phyloP scores from a whole-genome alignment of 2,888 invertebrate genomes.

The Nomada flava region DNA sequence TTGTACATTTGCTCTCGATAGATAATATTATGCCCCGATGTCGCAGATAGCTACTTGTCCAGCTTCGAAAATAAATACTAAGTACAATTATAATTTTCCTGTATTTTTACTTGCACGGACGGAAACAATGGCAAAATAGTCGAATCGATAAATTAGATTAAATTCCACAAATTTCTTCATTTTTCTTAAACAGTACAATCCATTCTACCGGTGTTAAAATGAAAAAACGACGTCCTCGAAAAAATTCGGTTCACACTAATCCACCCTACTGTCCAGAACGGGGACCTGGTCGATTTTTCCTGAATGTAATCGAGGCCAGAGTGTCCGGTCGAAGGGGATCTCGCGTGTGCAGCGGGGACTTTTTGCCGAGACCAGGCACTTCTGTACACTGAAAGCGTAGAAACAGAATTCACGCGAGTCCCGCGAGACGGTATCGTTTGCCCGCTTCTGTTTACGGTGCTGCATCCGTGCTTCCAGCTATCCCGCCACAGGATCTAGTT shows the following conservation, averaged over 20 bases:
- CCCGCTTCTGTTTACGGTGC: slow-evolving; percentile 69
- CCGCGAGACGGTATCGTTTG: slow-evolving; percentile 68
- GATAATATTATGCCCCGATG: not conserved
- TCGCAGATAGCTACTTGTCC: not conserved
- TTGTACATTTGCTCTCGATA: slow-evolving; percentile 26
- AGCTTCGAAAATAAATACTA: not conserved
- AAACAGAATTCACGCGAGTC: slow-evolving; percentile 69
- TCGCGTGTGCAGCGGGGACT: slow-evolving; percentile 30
- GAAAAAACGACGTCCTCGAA: not conserved
- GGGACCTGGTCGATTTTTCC: slow-evolving; percentile 11
- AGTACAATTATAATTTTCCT: too few relatives aligned
- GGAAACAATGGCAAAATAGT: too few relatives aligned
- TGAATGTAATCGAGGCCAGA: slow-evolving; percentile 40
- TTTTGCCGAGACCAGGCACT: slow-evolving; percentile 18
- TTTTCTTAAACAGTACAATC: too few relatives aligned
- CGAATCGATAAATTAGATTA: not conserved
- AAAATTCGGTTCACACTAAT: not conserved
- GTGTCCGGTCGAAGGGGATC: not conserved
- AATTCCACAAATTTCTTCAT: too few relatives aligned
- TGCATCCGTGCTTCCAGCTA: slow-evolving; percentile 68
- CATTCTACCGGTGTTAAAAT: not conserved
- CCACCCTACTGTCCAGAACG: too few relatives aligned
- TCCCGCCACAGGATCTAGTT: slow-evolving; percentile 79
- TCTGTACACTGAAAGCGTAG: slow-evolving; percentile 28
- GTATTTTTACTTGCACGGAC: too few relatives aligned